These are phyloP conservation scores for Charaxes varanes DNA, from an alignment of 1,140 invertebrate genomes.

Conservation along the genomic window DNA sequence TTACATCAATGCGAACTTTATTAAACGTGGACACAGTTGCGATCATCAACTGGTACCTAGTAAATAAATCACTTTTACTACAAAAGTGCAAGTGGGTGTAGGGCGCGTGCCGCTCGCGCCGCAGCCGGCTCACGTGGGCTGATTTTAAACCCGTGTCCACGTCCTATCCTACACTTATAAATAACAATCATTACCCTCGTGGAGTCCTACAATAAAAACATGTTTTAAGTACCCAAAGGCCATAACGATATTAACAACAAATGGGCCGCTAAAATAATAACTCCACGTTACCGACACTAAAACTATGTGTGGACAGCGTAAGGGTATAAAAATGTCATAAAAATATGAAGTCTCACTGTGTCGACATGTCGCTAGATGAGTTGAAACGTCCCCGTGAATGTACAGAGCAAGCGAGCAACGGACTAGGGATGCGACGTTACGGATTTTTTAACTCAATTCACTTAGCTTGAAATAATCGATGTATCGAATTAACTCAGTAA, in stretches of 20 bases:
- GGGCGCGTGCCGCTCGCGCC: constrained; percentile 22
- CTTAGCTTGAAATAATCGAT: too few relatives aligned
- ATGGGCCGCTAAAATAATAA: constrained; percentile 34
- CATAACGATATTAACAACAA: constrained; percentile 17
- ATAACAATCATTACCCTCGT: constrained; percentile 5
- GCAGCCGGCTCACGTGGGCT: constrained; percentile 12
- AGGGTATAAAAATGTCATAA: constrained; percentile 50
- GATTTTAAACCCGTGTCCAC: constrained; percentile 7
- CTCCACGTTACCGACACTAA: constrained; percentile 43
- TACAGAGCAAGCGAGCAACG: not conserved
- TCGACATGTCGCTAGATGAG: constrained; percentile 52
- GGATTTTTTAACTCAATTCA: too few relatives aligned
- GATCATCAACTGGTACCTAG: too few relatives aligned
- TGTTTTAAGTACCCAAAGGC: constrained; percentile 13
- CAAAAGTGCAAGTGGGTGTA: constrained; percentile 14
- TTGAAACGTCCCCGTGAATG: constrained; percentile 36
- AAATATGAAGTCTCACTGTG: constrained; percentile 61
- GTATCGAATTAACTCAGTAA: too few relatives aligned
- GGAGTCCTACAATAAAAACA: constrained; percentile 15
- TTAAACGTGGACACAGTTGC: too few relatives aligned
- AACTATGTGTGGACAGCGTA: constrained; percentile 54
- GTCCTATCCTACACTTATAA: constrained; percentile 11
- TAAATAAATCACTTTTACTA: constrained; percentile 19
- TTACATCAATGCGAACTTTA: too few relatives aligned
- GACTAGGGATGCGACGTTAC: too few relatives aligned